Conservation (phyloP, 2,797 vertebrate species). For the Esox masquinongy region DNA sequence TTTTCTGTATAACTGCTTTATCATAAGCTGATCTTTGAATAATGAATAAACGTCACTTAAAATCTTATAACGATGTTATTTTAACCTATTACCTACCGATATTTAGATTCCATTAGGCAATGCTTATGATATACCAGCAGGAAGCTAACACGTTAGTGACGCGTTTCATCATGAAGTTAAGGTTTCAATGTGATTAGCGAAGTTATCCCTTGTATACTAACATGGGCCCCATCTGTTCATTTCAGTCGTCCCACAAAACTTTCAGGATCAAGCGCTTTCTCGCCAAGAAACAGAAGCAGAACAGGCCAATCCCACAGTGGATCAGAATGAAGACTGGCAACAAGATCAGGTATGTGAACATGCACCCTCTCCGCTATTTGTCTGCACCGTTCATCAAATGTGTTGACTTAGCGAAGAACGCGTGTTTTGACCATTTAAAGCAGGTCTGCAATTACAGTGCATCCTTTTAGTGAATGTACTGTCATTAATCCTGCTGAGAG, state of each 20-base stretch:
- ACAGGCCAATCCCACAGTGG: constrained; percentile 98
- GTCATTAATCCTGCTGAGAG: constrained; percentile 98
- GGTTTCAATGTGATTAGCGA: background rate
- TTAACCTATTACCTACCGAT: too few species aligned
- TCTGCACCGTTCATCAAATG: background rate
- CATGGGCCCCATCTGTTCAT: background rate
- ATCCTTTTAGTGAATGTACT: constrained; percentile 81
- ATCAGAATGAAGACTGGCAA: constrained; percentile 99
- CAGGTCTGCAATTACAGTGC: constrained; percentile 98
- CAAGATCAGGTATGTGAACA: constrained; percentile 88
- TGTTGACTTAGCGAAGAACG: too few species aligned
- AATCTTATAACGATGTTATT: too few species aligned
- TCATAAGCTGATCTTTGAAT: background rate
- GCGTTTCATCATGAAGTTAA: background rate
- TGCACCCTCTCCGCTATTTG: background rate
- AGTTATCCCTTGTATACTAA: background rate
- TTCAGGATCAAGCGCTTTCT: constrained; percentile 97
- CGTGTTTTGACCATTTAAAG: constrained; percentile 64
- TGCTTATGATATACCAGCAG: background rate
- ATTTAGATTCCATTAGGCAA: too few species aligned
- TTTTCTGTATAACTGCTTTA: background rate
- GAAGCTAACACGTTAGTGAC: background rate
- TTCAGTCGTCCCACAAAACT: constrained; percentile 96
- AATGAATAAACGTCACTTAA: too few species aligned
- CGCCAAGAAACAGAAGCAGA: constrained; percentile 99